A percentile compares a stretch with the other conserved stretches of the same genome.
These are phyloP conservation scores for Heteronetta atricapilla DNA, from an alignment of 2,113 vertebrate genomes.

Conservation along the genomic window DNA sequence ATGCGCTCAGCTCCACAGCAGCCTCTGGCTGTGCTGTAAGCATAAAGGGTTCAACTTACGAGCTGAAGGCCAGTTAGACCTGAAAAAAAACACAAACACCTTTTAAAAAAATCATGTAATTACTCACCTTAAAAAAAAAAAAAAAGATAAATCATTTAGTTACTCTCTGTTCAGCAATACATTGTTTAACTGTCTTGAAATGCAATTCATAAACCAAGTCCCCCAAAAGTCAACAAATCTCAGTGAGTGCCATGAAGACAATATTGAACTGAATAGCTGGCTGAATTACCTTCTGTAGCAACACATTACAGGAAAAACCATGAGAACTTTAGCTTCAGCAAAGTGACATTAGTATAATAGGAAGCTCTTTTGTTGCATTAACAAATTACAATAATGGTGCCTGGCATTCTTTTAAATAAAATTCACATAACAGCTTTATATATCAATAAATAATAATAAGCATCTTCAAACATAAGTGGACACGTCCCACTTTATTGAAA, in stretches of 20 bases:
- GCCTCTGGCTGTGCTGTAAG: background rate
- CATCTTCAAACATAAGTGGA: slow-evolving; percentile 13
- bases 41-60: background rate
- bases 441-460: slow-evolving; percentile 55
- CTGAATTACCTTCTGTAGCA: background rate
- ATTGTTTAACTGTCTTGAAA: background rate
- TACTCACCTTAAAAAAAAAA: too few species aligned
- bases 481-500: background rate
- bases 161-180: background rate
- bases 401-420: slow-evolving; percentile 25
- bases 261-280: background rate
- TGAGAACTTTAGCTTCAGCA: background rate
- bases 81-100: background rate
- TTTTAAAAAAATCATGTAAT: background rate
- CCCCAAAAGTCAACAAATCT: background rate
- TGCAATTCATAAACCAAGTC: background rate
- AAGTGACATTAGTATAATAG: slow-evolving; percentile 20
- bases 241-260: background rate
- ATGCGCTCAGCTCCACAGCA: background rate
- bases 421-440: background rate
- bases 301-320: background rate
- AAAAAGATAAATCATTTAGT: background rate
- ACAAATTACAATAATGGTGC: slow-evolving; percentile 37
- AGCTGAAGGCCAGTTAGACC: background rate
- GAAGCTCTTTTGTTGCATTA: slow-evolving; percentile 17